These are phyloP conservation scores for Struthidea cinerea DNA, from an alignment of 2,113 vertebrate species.

Conservation along the genomic window DNA sequence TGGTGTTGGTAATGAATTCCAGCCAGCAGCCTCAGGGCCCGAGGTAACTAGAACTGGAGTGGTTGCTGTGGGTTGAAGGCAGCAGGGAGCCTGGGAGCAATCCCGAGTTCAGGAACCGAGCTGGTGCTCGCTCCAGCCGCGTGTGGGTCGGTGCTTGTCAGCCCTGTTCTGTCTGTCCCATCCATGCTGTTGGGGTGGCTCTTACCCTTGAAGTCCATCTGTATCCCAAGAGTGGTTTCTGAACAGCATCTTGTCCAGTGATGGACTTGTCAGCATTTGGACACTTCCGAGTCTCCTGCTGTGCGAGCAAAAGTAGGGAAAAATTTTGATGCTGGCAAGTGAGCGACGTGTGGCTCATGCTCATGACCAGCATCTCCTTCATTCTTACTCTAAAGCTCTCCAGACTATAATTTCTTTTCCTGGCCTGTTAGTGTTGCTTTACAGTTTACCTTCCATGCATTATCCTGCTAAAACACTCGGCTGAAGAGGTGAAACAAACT, in stretches of 20 bases:
- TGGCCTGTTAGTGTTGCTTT: conserved; percentile 27
- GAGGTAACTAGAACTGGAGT: background rate
- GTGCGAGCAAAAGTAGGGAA: conserved; percentile 20
- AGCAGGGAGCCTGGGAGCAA: background rate
- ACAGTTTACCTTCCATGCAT: conserved; percentile 51
- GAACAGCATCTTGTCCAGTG: background rate
- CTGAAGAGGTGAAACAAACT: conserved; percentile 32
- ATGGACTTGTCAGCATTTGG: background rate
- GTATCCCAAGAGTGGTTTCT: background rate
- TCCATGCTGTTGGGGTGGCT: background rate
- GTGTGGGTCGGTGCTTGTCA: background rate
- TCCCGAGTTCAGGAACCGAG: background rate
- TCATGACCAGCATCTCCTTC: conserved; percentile 22
- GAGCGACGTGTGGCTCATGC: background rate
- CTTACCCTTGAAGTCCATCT: background rate
- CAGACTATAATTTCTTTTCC: conserved; percentile 21
- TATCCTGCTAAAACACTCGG: conserved; percentile 57
- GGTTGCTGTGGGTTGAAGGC: conserved; percentile 29
- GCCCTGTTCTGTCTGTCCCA: background rate
- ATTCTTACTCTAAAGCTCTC: conserved; percentile 23
- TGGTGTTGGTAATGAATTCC: background rate
- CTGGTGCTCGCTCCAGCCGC: background rate
- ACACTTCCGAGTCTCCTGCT: background rate
- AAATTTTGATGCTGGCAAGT: background rate
- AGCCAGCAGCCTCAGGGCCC: conserved; percentile 17